Conservation (phyloP, 2,113 vertebrate species). For the Helogale parvula region DNA sequence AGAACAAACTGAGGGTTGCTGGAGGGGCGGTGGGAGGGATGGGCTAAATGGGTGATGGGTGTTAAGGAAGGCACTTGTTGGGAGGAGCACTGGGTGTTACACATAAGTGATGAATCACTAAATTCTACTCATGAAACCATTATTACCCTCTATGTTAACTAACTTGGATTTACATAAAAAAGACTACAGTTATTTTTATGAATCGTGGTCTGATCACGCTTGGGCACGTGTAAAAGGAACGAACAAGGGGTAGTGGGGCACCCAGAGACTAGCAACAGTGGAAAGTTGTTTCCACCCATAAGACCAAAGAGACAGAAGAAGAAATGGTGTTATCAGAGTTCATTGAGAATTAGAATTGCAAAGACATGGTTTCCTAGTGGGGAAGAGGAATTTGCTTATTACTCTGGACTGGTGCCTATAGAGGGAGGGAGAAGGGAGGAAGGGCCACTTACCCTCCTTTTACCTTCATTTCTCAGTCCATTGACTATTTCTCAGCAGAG, state of each 20-base stretch:
- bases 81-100: no score
- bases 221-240: not conserved
- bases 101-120: no score
- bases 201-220: not conserved
- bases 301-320: not conserved
- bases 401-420: no score
- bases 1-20: no score
- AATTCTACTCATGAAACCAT: no score
- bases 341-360: not conserved
- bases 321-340: not conserved
- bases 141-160: no score
- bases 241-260: not conserved
- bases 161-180: not conserved
- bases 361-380: not conserved
- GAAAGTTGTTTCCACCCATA: not conserved
- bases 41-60: no score
- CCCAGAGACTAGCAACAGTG: not conserved
- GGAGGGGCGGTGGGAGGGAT: no score
- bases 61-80: no score
- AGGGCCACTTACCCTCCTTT: not conserved
- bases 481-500: not conserved
- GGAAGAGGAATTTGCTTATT: not conserved
- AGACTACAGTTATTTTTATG: not conserved
- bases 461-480: not conserved
- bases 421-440: not conserved